Conservation (phyloP, 2,113 vertebrate species). For the Thomomys bottae region DNA sequence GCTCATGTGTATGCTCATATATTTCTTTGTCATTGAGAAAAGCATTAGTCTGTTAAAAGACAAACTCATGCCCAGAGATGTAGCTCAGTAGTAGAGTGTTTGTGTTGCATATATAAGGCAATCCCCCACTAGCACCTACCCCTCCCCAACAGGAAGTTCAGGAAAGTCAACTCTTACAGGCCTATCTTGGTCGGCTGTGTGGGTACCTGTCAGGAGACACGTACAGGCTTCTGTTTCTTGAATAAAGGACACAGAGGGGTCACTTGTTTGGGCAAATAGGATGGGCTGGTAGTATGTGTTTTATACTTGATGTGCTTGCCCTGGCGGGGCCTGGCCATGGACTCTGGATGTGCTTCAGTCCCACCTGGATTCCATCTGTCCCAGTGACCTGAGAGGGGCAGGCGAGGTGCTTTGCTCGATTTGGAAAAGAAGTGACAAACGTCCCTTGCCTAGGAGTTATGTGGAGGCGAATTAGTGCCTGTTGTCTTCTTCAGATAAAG, state of each 20-base stretch:
- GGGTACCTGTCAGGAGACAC: fast-evolving
- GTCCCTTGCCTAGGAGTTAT: not conserved
- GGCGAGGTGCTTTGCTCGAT: not conserved
- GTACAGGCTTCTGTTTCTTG: not conserved
- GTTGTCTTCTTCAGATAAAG: not conserved
- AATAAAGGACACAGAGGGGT: not conserved
- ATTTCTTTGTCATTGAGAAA: not conserved
- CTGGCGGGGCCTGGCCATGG: not conserved
- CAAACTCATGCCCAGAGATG: too few relatives aligned
- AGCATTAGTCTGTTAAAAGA: not conserved
- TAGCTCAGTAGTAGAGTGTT: not conserved
- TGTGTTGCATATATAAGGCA: too few relatives aligned
- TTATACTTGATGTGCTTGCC: not conserved
- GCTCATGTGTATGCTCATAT: not conserved
- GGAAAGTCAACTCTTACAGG: fast-evolving
- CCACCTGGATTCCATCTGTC: not conserved
- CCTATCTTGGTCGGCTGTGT: not conserved
- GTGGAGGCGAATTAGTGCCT: not conserved
- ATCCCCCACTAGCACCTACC: too few relatives aligned
- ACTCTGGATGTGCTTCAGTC: not conserved
- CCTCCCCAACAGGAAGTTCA: not conserved
- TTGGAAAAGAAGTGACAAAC: not conserved
- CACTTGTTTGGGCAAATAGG: not conserved
- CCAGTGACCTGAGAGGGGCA: not conserved
- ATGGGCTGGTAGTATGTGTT: not conserved